Percentiles rank a stretch among this genome's conserved stretches.
Conservation (phyloP, 2,113 vertebrate genomes). For the Brachirus orientalis region DNA sequence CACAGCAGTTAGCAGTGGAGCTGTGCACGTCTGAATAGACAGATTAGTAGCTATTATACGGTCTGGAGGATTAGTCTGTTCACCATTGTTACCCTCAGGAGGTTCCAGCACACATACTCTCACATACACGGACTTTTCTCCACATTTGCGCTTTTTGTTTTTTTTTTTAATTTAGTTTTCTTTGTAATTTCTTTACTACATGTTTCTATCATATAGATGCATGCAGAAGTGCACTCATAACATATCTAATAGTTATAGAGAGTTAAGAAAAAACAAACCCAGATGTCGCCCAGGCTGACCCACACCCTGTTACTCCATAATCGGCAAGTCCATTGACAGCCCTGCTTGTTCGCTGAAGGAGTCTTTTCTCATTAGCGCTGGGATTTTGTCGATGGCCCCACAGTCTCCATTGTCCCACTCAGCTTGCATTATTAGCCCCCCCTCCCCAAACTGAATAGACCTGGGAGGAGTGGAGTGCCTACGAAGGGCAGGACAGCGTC, state of each 20-base stretch:
- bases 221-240: not conserved
- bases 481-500: constrained; percentile 67
- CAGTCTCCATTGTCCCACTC: constrained; percentile 79
- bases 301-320: constrained; percentile 68
- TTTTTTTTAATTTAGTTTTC: not conserved
- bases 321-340: constrained; percentile 77
- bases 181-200: too few species aligned
- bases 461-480: constrained; percentile 67
- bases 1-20: constrained; percentile 81
- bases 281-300: not conserved
- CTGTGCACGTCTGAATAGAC: constrained; percentile 86
- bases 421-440: constrained; percentile 76
- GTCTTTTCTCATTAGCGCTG: constrained; percentile 87
- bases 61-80: constrained; percentile 86
- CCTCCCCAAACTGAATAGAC: constrained; percentile 54
- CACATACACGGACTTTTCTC: constrained; percentile 36
- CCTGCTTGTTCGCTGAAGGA: constrained; percentile 79
- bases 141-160: not conserved
- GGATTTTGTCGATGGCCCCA: constrained; percentile 66
- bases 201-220: too few species aligned
- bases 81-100: constrained; percentile 81
- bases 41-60: constrained; percentile 91
- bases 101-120: constrained; percentile 55
- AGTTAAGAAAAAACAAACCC: constrained; percentile 5
- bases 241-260: not conserved